A percentile compares a stretch with the other conserved stretches of the same genome.
Conservation (phyloP, 2,888 invertebrate genomes). For the Flexamia atlantica region DNA sequence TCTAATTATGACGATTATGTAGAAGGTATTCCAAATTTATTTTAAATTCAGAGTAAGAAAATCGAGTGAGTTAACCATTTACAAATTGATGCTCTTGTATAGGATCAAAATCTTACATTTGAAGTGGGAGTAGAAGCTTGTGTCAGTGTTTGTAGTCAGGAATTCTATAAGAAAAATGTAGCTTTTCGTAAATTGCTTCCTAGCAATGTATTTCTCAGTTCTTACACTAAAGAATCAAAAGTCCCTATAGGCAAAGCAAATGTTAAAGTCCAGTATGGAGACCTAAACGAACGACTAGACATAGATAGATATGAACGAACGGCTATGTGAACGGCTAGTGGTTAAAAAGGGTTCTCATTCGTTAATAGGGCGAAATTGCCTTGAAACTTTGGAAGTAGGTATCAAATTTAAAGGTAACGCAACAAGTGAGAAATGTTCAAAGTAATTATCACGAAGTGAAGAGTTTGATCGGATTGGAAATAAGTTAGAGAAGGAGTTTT, state of each 20-base stretch:
- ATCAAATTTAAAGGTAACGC: background rate
- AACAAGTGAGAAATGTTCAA: background rate
- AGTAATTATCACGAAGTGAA: background rate
- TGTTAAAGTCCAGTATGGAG: slow-evolving; percentile 14
- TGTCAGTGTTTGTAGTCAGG: slow-evolving; percentile 27
- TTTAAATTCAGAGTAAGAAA: background rate
- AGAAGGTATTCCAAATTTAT: background rate
- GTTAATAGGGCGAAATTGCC: slow-evolving; percentile 36
- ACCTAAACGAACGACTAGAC: background rate
- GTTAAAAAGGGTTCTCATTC: slow-evolving; percentile 39
- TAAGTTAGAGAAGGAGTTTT: background rate
- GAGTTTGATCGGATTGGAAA: background rate
- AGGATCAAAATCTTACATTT: background rate
- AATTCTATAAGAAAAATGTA: slow-evolving; percentile 28
- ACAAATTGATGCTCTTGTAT: background rate
- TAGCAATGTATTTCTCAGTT: slow-evolving; percentile 25
- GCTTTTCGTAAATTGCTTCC: background rate
- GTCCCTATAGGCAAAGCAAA: slow-evolving; percentile 20
- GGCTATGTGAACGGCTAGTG: too few species aligned
- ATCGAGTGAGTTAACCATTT: background rate
- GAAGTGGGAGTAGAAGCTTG: background rate
- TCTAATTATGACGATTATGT: background rate
- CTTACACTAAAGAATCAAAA: slow-evolving; percentile 14
- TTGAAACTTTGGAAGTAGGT: background rate
- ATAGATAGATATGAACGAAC: too few species aligned